A percentile compares a stretch with the other conserved stretches of the same genome.
phyloP scores from a whole-genome alignment of 2,797 vertebrate species.

The Sebastes oblongus region DNA sequence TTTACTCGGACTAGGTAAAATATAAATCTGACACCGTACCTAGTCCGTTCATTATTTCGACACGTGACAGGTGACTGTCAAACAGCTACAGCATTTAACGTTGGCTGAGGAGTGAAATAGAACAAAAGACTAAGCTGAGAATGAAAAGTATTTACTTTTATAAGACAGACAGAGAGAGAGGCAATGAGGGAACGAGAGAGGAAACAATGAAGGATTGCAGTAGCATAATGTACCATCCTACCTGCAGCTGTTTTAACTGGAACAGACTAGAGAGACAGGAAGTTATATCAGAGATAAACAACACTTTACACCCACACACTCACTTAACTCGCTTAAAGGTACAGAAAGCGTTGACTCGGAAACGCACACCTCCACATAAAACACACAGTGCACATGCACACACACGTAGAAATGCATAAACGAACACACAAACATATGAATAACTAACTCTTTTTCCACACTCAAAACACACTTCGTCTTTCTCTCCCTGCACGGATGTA shows the following conservation, averaged over 20 bases:
- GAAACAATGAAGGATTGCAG: slow-evolving; percentile 29
- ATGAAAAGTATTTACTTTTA: background rate
- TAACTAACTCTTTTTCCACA: background rate
- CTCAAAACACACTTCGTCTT: background rate
- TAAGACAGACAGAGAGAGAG: background rate
- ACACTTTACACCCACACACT: slow-evolving; percentile 52
- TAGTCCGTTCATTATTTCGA: too few species aligned
- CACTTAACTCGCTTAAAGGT: slow-evolving; percentile 22
- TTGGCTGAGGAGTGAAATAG: too few species aligned
- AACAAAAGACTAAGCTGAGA: too few species aligned
- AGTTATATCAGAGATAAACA: slow-evolving; percentile 60
- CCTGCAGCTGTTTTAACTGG: slow-evolving; percentile 57
- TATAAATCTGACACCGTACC: too few species aligned
- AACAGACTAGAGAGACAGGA: slow-evolving; percentile 36
- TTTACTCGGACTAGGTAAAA: too few species aligned
- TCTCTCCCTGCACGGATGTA: background rate
- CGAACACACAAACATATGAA: background rate
- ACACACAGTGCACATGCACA: slow-evolving; percentile 1
- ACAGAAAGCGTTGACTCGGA: slow-evolving; percentile 32
- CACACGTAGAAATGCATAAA: background rate
- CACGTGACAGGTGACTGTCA: too few species aligned
- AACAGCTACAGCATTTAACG: too few species aligned
- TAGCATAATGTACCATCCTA: slow-evolving; percentile 38
- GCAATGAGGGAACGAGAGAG: background rate
- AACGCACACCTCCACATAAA: slow-evolving; percentile 28